Base-by-base conservation (phyloP, 64 coral and sea anemone genomes). In the Pocillopora damicornis region DNA sequence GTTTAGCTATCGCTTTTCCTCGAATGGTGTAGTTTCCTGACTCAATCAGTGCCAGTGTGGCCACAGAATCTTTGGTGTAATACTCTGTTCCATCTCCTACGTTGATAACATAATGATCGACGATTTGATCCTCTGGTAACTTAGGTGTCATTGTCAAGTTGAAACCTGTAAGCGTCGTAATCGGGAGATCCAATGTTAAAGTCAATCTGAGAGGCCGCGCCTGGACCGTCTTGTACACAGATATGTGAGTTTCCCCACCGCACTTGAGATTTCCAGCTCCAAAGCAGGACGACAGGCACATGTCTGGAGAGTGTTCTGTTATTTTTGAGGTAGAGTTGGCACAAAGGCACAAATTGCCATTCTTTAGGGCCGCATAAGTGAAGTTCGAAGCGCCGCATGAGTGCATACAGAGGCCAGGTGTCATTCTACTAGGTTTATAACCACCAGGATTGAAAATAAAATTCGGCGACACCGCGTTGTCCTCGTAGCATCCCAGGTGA, bases 401-500 rank as follows among this genome's bases (percentile, higher is more conserved):
- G 61, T 91, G 51, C 59, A 66, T 77, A 26, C 90, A 91, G 45
- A 79, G 30, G 9, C 75, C 76, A 20, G 82, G 82, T 15, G 59
- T 87, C 51, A 91, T 58, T 9, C 35, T 25, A 22, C 34, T 65
- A 60, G 75, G 63, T 37, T 87, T 60, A 30, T 79, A 76, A 4
- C 74, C 63, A 26, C 82, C 83, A 4, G 83, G 82, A 34, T 87
- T 86, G 76, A 86, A 91, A 37, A 73, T 16, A 56, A 56, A 71
- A 13, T n/a, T 22, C 59, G 79, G 36, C 2, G 73, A 66, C 1
- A 30, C 5, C 20, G n/a, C 14, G 15, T 34, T 85, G 45, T 90
- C 79, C 42, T 90, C 38, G 59, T 90, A 76, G 45, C 89, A 90
- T 26, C 81, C 81, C 38, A 85, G 7, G 18, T 85, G 58, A 71